Percentiles rank a stretch among this genome's conserved stretches.
Conservation (phyloP, 2,888 invertebrate genomes). For the Platycnemis pennipes region DNA sequence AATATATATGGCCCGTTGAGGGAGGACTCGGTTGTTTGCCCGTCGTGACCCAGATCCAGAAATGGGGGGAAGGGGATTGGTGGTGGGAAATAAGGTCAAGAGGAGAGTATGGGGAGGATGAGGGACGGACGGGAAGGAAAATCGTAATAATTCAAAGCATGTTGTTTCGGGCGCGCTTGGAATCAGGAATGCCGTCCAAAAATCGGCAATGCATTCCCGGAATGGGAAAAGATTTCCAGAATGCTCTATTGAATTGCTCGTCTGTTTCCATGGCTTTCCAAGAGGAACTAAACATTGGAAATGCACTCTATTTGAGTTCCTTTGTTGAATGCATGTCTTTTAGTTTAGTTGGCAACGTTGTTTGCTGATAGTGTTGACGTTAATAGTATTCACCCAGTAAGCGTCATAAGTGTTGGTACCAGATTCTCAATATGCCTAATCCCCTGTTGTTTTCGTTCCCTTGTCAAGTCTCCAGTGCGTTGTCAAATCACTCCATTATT, state of each 20-base stretch:
- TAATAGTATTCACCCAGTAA: no score
- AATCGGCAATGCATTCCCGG: background rate
- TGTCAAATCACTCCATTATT: no score
- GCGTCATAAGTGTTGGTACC: no score
- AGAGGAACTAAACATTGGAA: background rate
- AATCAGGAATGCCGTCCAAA: background rate
- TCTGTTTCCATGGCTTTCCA: background rate
- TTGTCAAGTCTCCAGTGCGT: no score
- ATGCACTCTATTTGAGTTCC: background rate
- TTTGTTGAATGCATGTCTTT: no score
- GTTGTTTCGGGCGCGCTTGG: background rate
- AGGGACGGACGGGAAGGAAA: background rate
- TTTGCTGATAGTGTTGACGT: no score
- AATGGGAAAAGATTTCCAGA: background rate
- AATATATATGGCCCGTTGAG: background rate
- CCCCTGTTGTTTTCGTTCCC: no score
- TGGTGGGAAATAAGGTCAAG: background rate
- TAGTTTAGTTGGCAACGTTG: no score
- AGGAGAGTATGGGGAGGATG: background rate
- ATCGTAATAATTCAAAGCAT: slow-evolving; percentile 6
- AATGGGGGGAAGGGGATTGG: background rate
- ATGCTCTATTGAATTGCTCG: background rate
- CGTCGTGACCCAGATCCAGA: slow-evolving; percentile 6
- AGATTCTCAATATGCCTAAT: no score
- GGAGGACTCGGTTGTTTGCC: slow-evolving; percentile 9